A percentile compares a stretch with the other conserved stretches of the same genome.
Conservation (phyloP, 2,888 invertebrate species). For the Sarcophaga variegata region DNA sequence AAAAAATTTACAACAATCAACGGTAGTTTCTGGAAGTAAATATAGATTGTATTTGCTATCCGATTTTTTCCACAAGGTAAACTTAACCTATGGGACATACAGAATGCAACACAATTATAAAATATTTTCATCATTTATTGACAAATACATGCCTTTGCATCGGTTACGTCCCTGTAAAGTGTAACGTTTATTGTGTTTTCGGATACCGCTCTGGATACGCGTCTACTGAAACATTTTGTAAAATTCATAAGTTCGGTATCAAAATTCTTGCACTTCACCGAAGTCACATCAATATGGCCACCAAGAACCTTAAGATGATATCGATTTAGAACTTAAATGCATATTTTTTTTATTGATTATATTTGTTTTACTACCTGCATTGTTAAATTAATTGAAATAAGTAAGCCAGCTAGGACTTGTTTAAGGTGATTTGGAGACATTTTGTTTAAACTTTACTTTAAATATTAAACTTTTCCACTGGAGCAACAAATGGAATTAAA, state of each 20-base stretch:
- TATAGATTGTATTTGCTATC: conserved; percentile 10
- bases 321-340: not conserved
- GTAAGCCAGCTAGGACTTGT: no score
- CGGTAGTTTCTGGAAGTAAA: not conserved
- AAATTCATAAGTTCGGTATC: not conserved
- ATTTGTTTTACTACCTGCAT: not conserved
- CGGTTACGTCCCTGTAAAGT: not conserved
- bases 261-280: conserved; percentile 1
- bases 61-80: conserved; percentile 2
- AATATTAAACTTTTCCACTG: no score
- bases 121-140: not conserved
- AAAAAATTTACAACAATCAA: conserved; percentile 16
- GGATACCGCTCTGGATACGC: not conserved
- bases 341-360: not conserved
- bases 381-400: not conserved
- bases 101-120: not conserved
- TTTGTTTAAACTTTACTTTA: no score
- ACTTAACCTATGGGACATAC: not conserved
- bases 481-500: no score
- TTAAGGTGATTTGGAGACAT: no score
- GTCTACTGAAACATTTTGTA: conserved; percentile 21
- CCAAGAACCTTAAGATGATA: conserved; percentile 1
- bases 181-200: conserved; percentile 14
- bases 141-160: not conserved
- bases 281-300: not conserved